phyloP scores from a whole-genome alignment of 2,797 vertebrate genomes.

The Sciurus carolinensis region DNA sequence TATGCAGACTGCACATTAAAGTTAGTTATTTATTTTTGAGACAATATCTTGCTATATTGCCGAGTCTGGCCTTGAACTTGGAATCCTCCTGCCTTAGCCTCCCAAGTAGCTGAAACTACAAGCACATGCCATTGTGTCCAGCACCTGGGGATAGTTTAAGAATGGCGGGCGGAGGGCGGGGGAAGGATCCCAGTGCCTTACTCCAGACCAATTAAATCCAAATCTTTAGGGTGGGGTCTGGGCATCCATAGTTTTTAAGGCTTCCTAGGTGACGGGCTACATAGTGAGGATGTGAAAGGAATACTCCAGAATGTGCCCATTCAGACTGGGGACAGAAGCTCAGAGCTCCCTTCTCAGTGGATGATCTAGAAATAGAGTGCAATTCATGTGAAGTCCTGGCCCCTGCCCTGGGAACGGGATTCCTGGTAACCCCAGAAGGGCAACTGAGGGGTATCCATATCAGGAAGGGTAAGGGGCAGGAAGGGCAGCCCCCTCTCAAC shows the following conservation, averaged over 20 bases:
- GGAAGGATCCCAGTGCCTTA: background rate
- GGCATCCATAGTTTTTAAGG: background rate
- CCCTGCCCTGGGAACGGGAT: constrained; percentile 54
- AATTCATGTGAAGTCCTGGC: constrained; percentile 38
- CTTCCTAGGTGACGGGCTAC: background rate
- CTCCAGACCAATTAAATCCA: background rate
- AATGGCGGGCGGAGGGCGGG: too few relatives aligned
- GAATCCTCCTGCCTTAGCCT: background rate
- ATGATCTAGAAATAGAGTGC: constrained; percentile 74
- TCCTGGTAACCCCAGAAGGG: constrained; percentile 75
- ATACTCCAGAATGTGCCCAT: constrained; percentile 15
- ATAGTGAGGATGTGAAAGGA: background rate
- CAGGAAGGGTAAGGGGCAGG: constrained; percentile 79
- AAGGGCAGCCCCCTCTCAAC: constrained; percentile 71
- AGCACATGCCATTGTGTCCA: background rate
- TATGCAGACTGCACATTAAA: background rate
- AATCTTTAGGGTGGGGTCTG: background rate
- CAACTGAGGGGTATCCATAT: constrained; percentile 69
- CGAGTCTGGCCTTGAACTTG: background rate
- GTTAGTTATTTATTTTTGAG: background rate
- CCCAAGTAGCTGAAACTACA: background rate
- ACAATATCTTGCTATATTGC: background rate
- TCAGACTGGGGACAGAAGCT: background rate
- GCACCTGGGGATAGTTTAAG: background rate
- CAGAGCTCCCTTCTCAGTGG: background rate